A percentile compares a stretch with the other conserved stretches of the same genome.
phyloP scores from a whole-genome alignment of 2,888 invertebrate genomes.

The Phytoseiulus persimilis region DNA sequence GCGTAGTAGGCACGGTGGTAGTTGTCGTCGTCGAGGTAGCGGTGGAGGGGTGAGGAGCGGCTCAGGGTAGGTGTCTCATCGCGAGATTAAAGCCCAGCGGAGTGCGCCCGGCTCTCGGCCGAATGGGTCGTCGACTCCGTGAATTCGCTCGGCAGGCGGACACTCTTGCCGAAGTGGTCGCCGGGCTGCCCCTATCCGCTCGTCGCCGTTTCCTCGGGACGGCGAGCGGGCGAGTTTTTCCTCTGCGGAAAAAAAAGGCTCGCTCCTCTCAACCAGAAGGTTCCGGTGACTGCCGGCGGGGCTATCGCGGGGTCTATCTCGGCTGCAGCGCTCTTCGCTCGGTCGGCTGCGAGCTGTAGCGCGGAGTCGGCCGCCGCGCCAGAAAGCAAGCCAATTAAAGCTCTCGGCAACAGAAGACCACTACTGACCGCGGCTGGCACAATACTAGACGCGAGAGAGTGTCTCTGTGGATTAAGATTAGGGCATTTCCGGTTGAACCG shows the following conservation, averaged over 20 bases:
- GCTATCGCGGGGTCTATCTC: background rate
- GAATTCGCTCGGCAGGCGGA: background rate
- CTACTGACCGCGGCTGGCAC: background rate
- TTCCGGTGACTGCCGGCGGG: background rate
- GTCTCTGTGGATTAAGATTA: background rate
- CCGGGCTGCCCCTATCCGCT: background rate
- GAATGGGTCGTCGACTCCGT: background rate
- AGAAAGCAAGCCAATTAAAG: constrained; percentile 5
- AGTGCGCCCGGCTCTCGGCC: background rate
- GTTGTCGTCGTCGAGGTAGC: background rate
- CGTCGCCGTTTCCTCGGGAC: background rate
- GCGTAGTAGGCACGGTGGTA: background rate
- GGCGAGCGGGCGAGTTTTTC: background rate
- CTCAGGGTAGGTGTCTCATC: background rate
- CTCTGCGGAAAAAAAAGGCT: background rate
- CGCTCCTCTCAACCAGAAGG: background rate
- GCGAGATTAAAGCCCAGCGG: background rate
- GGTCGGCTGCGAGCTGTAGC: background rate
- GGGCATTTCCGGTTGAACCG: background rate
- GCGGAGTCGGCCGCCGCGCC: background rate
- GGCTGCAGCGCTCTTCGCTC: background rate
- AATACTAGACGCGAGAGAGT: background rate
- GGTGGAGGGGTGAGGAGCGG: background rate
- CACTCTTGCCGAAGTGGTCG: background rate
- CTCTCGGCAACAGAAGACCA: background rate